phyloP scores from a whole-genome alignment of 2,113 vertebrate species.

The Capricornis sumatraensis region DNA sequence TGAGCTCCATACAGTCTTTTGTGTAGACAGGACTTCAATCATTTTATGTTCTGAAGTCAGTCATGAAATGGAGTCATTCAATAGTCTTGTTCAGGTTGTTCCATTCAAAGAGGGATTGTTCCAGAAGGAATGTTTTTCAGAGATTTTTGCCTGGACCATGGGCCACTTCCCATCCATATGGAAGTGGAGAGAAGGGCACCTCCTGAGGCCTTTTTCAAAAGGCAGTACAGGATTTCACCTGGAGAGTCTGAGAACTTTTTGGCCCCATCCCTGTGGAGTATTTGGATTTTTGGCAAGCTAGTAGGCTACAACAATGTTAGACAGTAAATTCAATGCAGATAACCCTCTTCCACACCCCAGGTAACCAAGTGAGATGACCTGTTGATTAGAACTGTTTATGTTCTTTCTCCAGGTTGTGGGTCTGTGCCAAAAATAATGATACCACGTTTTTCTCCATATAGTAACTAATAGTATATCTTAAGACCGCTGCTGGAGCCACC shows the following conservation, averaged over 20 bases:
- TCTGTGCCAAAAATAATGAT: background rate
- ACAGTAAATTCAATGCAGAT: background rate
- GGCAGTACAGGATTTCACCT: background rate
- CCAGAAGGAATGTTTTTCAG: background rate
- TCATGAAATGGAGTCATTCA: background rate
- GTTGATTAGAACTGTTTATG: background rate
- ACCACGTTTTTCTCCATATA: rapidly evolving
- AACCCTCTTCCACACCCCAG: rapidly evolving
- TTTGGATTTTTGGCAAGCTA: background rate
- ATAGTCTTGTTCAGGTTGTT: background rate
- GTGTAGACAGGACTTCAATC: background rate
- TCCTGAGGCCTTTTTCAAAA: background rate
- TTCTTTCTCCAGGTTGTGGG: background rate
- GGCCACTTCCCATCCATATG: background rate
- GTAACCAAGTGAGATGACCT: background rate
- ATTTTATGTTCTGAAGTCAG: background rate
- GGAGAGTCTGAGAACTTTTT: background rate
- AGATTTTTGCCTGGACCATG: background rate
- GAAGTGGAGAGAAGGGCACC: background rate
- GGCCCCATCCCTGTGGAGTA: background rate
- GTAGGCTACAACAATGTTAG: background rate
- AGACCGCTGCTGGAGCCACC: background rate
- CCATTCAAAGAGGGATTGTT: background rate
- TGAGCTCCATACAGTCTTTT: background rate
- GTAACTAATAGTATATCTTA: background rate